Base-by-base conservation (phyloP, 2,888 invertebrate genomes). In the Rhagonycha fulva region DNA sequence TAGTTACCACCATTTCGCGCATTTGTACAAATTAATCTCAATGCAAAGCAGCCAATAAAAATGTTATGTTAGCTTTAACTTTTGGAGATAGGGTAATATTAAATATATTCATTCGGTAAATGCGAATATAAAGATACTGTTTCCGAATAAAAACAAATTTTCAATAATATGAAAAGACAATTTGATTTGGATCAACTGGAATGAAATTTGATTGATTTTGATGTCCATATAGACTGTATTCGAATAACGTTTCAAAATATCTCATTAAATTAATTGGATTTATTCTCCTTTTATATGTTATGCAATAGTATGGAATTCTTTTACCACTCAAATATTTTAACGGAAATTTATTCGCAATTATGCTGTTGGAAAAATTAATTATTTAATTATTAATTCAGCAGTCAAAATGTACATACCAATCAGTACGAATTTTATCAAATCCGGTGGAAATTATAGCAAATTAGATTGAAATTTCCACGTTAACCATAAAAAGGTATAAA, bases 191-290 rank as follows among this genome's bases (percentile, higher is more conserved):
- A 66, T 66, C 63, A 66, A 66, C 14, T 66, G 26, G 26, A 66
- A 66, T 66, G 63, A 66, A 66, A 66, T 66, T 66, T 66, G 63
- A 66, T 66, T 66, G 63, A 66, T 66, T 66, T 26, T 66, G 23
- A 66, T 66, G 63, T 24, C 63, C 63, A 66, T 66, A 66, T 66
- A n/a, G 63, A n/a, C 26, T 66, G 26, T 66, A 66, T 24, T 24
- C 24, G 47, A 47, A 47, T 47, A 47, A 47, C 47, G 47, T 47
- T 47, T n/a, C 47, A 47, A 47, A 47, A 47, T 47, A 47, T 47
- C 47, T 47, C 47, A 47, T 47, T 47, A 47, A 47, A 47, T 47
- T 47, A 47, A 47, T 47, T 47, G 47, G 47, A 47, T 47, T 47
- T 47, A 47, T 47, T 47, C 47, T 47, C 47, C 47, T 47, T 47